Evolutionary conservation across 1,140 invertebrate genomes (phyloP).

Genomic region (Holcopasites calliopsidis): DNA sequence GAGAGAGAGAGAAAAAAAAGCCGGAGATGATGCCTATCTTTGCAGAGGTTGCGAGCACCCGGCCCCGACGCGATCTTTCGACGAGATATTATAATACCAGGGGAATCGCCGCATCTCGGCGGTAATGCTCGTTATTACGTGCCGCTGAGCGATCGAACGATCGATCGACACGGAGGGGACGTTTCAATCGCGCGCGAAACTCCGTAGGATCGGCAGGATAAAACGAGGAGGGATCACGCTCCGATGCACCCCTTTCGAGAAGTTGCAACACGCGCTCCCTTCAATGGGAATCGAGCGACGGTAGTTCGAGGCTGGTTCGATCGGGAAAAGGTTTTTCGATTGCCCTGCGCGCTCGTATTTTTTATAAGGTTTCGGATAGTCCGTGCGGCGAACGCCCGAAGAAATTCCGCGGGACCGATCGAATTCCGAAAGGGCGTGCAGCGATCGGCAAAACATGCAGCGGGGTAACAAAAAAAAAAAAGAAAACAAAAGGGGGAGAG

Average conservation of each 20-base stretch:
- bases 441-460: not conserved
- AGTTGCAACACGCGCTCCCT: not conserved
- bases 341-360: too few species aligned
- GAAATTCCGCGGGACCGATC: not conserved
- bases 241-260: not conserved
- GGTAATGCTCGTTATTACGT: conserved; percentile 69
- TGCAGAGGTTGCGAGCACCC: conserved; percentile 26
- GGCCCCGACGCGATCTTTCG: conserved; percentile 54
- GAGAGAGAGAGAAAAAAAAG: not conserved
- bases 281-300: conserved; percentile 24
- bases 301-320: not conserved
- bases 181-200: conserved; percentile 64
- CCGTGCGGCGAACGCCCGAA: not conserved
- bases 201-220: conserved; percentile 27
- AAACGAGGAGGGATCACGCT: conserved; percentile 30
- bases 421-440: not conserved
- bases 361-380: not conserved
- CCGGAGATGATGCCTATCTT: conserved; percentile 40
- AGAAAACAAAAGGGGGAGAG: not conserved
- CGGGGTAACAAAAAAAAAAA: too few species aligned
- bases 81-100: conserved; percentile 64
- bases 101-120: conserved; percentile 57
- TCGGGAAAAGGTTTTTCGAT: not conserved
- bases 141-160: conserved; percentile 54
- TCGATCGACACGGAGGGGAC: conserved; percentile 59